phyloP scores from a whole-genome alignment of 1,140 invertebrate species.

The Scylla paramamosain region DNA sequence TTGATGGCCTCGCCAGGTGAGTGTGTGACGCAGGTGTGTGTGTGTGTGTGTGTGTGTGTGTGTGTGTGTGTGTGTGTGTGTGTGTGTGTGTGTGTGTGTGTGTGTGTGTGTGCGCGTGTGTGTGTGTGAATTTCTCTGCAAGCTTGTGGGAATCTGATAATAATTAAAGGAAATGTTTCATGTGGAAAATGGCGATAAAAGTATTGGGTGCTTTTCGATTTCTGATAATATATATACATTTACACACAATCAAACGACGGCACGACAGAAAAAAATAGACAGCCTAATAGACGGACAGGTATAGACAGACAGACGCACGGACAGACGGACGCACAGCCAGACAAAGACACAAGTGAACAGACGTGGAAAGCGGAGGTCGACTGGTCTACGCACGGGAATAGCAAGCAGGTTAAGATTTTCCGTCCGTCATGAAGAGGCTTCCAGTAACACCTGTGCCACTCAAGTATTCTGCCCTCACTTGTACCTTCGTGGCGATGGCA shows the following conservation, averaged over 20 bases:
- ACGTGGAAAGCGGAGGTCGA: no score
- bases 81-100: slow-evolving; percentile 47
- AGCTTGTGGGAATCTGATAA: not conserved
- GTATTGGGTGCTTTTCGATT: not conserved
- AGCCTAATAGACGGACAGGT: slow-evolving; percentile 22
- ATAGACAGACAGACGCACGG: not conserved
- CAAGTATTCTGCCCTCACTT: no score
- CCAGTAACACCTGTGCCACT: no score
- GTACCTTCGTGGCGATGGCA: no score
- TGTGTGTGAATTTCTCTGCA: slow-evolving; percentile 18
- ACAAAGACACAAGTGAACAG: not conserved
- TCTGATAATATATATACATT: slow-evolving; percentile 16
- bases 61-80: slow-evolving; percentile 44
- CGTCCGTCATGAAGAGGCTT: no score
- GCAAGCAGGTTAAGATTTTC: no score
- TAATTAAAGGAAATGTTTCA: no score
- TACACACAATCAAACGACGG: not conserved
- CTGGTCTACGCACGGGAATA: no score
- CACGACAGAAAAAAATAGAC: slow-evolving; percentile 35
- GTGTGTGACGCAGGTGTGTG: slow-evolving; percentile 25
- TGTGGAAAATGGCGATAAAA: no score
- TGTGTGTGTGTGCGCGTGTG: slow-evolving; percentile 31
- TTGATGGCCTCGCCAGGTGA: not conserved
- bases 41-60: slow-evolving; percentile 48
- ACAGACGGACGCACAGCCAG: no score